A percentile compares a stretch with the other conserved stretches of the same genome.
Conservation (phyloP, 2,888 invertebrate species). For the Drosophila emarginata region DNA sequence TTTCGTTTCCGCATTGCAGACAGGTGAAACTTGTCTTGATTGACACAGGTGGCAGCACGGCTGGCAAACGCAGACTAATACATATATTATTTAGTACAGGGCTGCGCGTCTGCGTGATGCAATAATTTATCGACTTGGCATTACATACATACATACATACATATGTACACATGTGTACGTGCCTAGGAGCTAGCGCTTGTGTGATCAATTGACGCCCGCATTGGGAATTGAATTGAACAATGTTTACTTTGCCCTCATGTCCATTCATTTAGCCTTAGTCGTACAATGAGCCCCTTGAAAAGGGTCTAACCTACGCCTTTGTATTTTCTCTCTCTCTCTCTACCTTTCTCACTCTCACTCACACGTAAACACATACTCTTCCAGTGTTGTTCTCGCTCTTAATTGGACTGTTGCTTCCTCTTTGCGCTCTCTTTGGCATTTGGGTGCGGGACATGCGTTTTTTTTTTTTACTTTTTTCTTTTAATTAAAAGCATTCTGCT, state of each 20-base stretch:
- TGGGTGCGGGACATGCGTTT: constrained; percentile 58
- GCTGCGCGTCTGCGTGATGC: constrained; percentile 43
- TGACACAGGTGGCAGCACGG: constrained; percentile 28
- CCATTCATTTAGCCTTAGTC: neutral
- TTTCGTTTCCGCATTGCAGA: constrained; percentile 63
- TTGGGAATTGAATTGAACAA: constrained; percentile 35
- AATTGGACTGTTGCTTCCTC: constrained; percentile 64
- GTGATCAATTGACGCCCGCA: constrained; percentile 14
- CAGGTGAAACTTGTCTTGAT: constrained; percentile 58
- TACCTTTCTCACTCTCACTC: constrained; percentile 21
- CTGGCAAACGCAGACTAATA: constrained; percentile 11
- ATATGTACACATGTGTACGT: constrained; percentile 52
- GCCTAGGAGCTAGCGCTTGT: constrained; percentile 38
- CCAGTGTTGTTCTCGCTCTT: constrained; percentile 40
- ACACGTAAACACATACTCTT: neutral
- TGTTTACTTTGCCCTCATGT: constrained; percentile 13
- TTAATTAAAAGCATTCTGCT: constrained; percentile 57
- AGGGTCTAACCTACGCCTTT: constrained; percentile 20
- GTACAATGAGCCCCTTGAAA: neutral
- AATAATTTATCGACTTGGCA: constrained; percentile 47
- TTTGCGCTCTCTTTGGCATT: constrained; percentile 38
- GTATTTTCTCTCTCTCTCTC: constrained; percentile 32
- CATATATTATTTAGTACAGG: constrained; percentile 13
- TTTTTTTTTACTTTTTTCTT: constrained; percentile 33
- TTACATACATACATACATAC: constrained; percentile 42